phyloP scores from a whole-genome alignment of 1,140 invertebrate species.

The Drosophila arizonae region DNA sequence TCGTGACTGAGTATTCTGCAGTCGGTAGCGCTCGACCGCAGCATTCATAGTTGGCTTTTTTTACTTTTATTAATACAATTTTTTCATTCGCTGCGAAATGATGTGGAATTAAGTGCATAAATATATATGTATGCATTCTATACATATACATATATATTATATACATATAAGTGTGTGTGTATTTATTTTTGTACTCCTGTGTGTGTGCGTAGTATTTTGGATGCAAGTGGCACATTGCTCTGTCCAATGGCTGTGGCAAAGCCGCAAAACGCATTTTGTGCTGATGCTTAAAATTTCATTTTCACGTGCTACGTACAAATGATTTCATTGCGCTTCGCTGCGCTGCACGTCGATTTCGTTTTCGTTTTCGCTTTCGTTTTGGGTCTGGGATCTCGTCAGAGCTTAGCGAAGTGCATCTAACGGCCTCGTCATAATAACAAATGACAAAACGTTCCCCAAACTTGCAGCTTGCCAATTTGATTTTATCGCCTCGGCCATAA shows the following conservation, averaged over 20 bases:
- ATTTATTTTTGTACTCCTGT: too few relatives aligned
- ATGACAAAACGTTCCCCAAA: slow-evolving; percentile 54
- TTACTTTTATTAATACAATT: too few relatives aligned
- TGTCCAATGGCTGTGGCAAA: slow-evolving; percentile 37
- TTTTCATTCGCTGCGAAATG: slow-evolving; percentile 23
- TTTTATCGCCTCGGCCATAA: slow-evolving; percentile 65
- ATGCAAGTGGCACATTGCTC: slow-evolving; percentile 36
- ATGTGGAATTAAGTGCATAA: slow-evolving; percentile 47
- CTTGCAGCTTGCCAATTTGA: slow-evolving; percentile 64
- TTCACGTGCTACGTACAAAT: slow-evolving; percentile 62
- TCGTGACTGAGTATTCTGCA: too few relatives aligned
- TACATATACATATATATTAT: neutral
- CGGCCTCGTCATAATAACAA: slow-evolving; percentile 62
- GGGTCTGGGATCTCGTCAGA: slow-evolving; percentile 3
- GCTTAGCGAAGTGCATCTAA: slow-evolving; percentile 43
- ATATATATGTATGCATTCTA: neutral
- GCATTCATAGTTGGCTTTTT: too few relatives aligned
- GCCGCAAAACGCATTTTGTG: slow-evolving; percentile 24
- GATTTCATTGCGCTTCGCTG: slow-evolving; percentile 53
- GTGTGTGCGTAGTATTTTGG: neutral
- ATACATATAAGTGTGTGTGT: too few relatives aligned
- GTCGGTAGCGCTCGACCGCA: too few relatives aligned
- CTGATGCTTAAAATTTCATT: slow-evolving; percentile 53
- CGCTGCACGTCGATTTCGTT: slow-evolving; percentile 9
- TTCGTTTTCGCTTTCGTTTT: too few relatives aligned